These are phyloP conservation scores for Drosophila yooni DNA, from an alignment of 2,888 invertebrate genomes.

Conservation along the genomic window DNA sequence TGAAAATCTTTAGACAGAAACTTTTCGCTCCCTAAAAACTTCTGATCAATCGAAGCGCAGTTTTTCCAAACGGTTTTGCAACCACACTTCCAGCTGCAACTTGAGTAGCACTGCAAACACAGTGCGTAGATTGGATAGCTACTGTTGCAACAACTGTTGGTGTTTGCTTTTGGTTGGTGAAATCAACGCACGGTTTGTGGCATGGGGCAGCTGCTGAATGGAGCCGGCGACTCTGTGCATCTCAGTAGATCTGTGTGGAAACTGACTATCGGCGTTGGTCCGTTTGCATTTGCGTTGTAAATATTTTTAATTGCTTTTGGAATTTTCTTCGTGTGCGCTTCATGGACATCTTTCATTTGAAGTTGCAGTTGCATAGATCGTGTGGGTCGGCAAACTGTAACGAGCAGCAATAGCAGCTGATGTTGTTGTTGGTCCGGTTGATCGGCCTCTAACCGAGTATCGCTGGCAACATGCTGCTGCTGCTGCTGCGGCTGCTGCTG, in stretches of 20 bases:
- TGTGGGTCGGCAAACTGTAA: conserved; percentile 77
- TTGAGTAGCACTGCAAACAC: conserved; percentile 11
- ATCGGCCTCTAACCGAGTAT: conserved; percentile 41
- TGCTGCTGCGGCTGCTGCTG: not conserved
- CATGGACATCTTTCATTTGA: conserved; percentile 74
- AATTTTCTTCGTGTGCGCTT: conserved; percentile 74
- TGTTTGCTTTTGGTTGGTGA: conserved; percentile 26
- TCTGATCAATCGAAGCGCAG: too few relatives aligned
- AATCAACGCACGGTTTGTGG: conserved; percentile 31
- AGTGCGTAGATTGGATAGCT: conserved; percentile 29
- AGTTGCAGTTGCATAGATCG: conserved; percentile 35
- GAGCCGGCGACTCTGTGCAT: conserved; percentile 25
- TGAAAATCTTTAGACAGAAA: not conserved
- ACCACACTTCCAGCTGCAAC: not conserved
- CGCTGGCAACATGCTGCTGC: conserved; percentile 20
- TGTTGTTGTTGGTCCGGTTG: conserved; percentile 59
- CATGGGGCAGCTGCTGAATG: conserved; percentile 41
- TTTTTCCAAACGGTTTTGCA: too few relatives aligned
- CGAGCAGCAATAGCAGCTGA: conserved; percentile 46
- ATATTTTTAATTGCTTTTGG: conserved; percentile 80
- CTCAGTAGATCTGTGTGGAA: conserved; percentile 28
- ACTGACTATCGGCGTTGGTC: conserved; percentile 35
- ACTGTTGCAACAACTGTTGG: conserved; percentile 2
- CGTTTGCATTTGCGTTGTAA: conserved; percentile 78
- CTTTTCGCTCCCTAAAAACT: too few relatives aligned